Percentiles rank a stretch among this genome's conserved stretches.
These are phyloP conservation scores for Callionymus lyra DNA, from an alignment of 2,113 vertebrate genomes.

Conservation along the genomic window DNA sequence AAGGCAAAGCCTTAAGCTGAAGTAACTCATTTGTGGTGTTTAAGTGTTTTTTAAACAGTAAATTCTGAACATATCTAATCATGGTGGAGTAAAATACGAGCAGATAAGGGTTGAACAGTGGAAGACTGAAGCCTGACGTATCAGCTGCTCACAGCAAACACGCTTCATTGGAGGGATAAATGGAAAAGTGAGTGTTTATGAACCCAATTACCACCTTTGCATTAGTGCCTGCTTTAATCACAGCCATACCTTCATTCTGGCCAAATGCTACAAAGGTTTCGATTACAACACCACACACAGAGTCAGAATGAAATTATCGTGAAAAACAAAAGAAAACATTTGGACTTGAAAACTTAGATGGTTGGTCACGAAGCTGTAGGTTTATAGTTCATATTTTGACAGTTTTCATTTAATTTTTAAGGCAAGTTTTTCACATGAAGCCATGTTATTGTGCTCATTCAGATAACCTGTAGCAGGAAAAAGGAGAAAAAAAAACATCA, in stretches of 20 bases:
- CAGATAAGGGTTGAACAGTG: too few relatives aligned
- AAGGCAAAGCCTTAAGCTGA: too few relatives aligned
- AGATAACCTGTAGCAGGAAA: conserved; percentile 54
- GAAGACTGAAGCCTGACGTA: too few relatives aligned
- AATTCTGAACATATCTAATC: too few relatives aligned
- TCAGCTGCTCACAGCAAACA: conserved; percentile 38
- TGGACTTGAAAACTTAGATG: neutral
- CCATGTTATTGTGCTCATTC: conserved; percentile 12
- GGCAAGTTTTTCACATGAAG: too few relatives aligned
- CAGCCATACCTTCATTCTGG: conserved; percentile 45
- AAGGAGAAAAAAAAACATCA: conserved; percentile 48
- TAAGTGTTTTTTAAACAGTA: too few relatives aligned
- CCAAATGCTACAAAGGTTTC: conserved; percentile 22
- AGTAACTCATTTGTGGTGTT: too few relatives aligned
- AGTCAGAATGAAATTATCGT: conserved; percentile 19
- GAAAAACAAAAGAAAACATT: neutral
- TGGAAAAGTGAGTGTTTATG: conserved; percentile 67
- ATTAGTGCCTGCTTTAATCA: conserved; percentile 60
- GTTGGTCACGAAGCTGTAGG: too few relatives aligned
- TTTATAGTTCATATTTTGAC: too few relatives aligned
- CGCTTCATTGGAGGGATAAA: conserved; percentile 55
- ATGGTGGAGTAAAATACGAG: too few relatives aligned
- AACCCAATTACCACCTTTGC: conserved; percentile 64
- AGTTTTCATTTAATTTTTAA: too few relatives aligned
- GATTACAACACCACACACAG: conserved; percentile 15